phyloP scores from a whole-genome alignment of 2,113 vertebrate genomes.

The Tapirus terrestris region DNA sequence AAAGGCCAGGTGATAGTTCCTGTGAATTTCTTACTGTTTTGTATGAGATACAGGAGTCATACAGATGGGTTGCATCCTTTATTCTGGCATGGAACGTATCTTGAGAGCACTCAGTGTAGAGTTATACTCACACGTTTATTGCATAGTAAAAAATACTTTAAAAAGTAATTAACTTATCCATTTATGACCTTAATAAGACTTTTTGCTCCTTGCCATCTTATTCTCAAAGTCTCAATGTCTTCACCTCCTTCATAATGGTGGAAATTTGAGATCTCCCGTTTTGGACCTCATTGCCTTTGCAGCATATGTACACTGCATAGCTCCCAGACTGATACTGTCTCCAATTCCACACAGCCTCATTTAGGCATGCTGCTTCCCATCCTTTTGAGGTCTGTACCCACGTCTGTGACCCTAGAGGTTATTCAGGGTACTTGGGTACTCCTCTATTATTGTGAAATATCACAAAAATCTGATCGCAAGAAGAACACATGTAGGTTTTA shows the following conservation, averaged over 20 bases:
- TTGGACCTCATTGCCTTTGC: too few species aligned
- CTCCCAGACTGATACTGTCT: neutral
- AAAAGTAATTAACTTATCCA: neutral
- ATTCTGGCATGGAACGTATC: neutral
- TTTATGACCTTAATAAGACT: neutral
- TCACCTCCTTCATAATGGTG: neutral
- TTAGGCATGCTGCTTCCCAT: too few species aligned
- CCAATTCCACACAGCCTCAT: neutral
- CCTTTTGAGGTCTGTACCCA: neutral
- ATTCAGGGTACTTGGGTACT: neutral
- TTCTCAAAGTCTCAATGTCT: neutral
- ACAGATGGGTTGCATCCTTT: neutral
- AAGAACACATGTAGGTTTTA: neutral
- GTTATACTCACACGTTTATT: neutral
- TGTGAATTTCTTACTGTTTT: neutral
- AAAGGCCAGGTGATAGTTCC: neutral
- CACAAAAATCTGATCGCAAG: neutral
- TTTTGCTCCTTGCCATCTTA: neutral
- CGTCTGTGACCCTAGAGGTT: neutral
- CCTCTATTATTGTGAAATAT: neutral
- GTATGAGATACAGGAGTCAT: neutral
- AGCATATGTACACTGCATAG: accelerated
- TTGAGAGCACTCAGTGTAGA: neutral
- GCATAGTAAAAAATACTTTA: neutral
- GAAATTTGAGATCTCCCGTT: neutral